Percentiles rank a stretch among this genome's conserved stretches.
These are phyloP conservation scores for Halcyon badia DNA, from an alignment of 2,797 vertebrate genomes.

Conservation along the genomic window DNA sequence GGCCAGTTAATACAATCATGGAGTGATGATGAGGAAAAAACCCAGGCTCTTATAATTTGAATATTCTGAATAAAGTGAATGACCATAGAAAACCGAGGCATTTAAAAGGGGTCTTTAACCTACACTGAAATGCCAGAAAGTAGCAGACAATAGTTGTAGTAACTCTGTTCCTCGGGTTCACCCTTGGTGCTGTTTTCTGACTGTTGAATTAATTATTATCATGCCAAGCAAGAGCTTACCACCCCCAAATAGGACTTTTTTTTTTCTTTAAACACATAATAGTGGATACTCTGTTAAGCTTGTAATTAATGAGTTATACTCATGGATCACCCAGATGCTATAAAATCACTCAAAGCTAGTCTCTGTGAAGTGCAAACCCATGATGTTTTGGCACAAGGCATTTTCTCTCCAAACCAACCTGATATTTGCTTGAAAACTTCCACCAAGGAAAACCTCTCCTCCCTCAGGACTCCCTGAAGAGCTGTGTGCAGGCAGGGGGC, in stretches of 20 bases:
- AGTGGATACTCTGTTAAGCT: not conserved
- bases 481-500: not conserved
- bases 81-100: not conserved
- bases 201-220: not conserved
- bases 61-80: not conserved
- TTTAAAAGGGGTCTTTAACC: not conserved
- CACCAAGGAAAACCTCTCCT: not conserved
- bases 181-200: not conserved
- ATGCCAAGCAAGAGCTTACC: not conserved
- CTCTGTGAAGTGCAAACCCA: not conserved
- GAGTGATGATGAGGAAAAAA: not conserved
- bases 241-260: not conserved
- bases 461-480: not conserved
- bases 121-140: not conserved
- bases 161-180: not conserved
- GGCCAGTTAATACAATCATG: not conserved
- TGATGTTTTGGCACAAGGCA: not conserved
- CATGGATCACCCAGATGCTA: not conserved
- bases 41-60: not conserved
- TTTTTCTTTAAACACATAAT: not conserved
- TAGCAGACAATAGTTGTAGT: not conserved
- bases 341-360: not conserved
- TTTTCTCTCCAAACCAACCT: not conserved
- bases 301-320: not conserved
- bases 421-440: not conserved